These are phyloP conservation scores for Tapirus terrestris DNA, from an alignment of 2,113 vertebrate species.

Conservation along the genomic window DNA sequence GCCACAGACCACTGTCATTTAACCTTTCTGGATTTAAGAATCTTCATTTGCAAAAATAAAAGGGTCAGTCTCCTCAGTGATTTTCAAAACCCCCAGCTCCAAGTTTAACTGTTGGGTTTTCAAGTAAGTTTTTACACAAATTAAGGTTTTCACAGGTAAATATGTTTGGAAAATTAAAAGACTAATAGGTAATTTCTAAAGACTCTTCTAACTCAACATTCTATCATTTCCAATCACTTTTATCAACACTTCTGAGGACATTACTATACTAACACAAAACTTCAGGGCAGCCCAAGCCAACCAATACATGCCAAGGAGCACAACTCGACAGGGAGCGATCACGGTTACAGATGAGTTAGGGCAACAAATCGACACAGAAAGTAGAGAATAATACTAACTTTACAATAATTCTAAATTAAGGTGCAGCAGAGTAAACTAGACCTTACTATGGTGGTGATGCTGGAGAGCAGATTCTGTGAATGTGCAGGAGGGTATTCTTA, in stretches of 20 bases:
- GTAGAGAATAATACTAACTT: background rate
- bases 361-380: background rate
- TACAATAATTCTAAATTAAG: background rate
- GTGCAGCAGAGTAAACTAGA: background rate
- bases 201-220: background rate
- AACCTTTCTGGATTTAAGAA: background rate
- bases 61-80: background rate
- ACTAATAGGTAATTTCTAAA: background rate
- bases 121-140: background rate
- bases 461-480: background rate
- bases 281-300: background rate
- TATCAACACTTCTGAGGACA: background rate
- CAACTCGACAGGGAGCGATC: background rate
- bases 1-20: background rate
- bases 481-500: background rate
- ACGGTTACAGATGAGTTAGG: background rate
- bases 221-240: background rate
- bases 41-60: background rate
- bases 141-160: background rate
- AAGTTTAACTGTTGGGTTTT: background rate
- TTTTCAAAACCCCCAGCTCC: background rate
- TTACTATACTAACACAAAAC: background rate
- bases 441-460: background rate
- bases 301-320: background rate
- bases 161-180: background rate